Conservation (phyloP, 1,140 invertebrate species). For the Diabrotica virgifera region DNA sequence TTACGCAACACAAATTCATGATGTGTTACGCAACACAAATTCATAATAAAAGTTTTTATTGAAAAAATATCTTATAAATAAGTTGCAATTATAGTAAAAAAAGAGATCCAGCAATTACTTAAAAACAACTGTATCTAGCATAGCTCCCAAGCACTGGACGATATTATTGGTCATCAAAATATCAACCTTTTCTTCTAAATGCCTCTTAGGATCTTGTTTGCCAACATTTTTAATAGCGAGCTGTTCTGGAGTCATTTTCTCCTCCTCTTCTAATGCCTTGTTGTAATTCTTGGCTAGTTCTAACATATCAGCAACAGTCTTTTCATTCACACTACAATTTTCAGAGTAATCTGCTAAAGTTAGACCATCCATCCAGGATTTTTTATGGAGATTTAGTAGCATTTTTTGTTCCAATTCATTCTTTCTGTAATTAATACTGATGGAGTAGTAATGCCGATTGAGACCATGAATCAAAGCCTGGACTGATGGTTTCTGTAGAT, state of each 20-base stretch:
- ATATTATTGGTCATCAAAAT: constrained; percentile 97
- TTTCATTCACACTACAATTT: constrained; percentile 89
- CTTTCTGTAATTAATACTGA: constrained; percentile 99
- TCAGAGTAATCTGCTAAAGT: constrained; percentile 92
- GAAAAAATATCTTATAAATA: not conserved
- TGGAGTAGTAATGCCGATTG: constrained; percentile 99
- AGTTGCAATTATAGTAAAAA: not conserved
- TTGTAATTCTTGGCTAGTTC: constrained; percentile 98
- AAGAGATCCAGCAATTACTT: constrained; percentile 58
- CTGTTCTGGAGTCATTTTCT: constrained; percentile 99
- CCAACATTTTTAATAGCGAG: constrained; percentile 99
- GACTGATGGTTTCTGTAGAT: constrained; percentile 98
- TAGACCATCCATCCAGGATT: constrained; percentile 99
- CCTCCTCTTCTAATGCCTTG: constrained; percentile 98
- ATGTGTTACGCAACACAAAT: not conserved
- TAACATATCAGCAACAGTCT: constrained; percentile 93
- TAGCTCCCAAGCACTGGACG: constrained; percentile 96
- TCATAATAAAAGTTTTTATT: not conserved
- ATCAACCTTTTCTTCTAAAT: constrained; percentile 98
- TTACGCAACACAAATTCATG: no score
- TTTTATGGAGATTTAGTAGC: constrained; percentile 98
- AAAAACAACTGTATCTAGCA: constrained; percentile 97
- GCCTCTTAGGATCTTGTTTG: constrained; percentile 99
- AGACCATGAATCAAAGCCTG: constrained; percentile 98
- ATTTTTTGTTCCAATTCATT: constrained; percentile 99